Conservation (phyloP, 2,888 invertebrate species). For the Hypselothyrea guttata region DNA sequence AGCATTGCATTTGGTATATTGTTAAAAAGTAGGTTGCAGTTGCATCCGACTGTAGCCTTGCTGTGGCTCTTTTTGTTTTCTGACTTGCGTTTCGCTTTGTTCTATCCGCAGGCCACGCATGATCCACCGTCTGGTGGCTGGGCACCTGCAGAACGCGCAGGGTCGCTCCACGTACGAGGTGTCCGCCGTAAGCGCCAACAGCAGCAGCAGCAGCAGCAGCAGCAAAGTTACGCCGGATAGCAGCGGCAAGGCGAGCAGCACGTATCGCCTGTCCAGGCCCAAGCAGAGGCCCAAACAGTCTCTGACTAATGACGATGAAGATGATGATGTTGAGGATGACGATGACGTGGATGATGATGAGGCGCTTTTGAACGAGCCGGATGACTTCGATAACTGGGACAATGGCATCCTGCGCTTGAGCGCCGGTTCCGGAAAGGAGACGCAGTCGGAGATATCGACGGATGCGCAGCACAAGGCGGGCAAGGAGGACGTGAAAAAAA, state of each 20-base stretch:
- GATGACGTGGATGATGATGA: constrained; percentile 76
- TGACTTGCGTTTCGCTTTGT: constrained; percentile 2
- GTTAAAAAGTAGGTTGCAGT: too few relatives aligned
- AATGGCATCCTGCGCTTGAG: constrained; percentile 87
- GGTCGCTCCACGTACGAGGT: constrained; percentile 75
- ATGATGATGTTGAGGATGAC: constrained; percentile 28
- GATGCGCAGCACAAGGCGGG: constrained; percentile 72
- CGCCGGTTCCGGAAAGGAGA: constrained; percentile 87
- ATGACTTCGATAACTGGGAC: constrained; percentile 84
- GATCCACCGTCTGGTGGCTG: constrained; percentile 87
- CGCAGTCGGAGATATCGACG: constrained; percentile 77
- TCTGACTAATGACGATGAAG: neutral
- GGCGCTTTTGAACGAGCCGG: constrained; percentile 79
- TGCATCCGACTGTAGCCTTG: neutral
- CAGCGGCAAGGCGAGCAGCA: constrained; percentile 65
- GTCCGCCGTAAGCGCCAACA: constrained; percentile 71
- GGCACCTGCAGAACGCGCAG: constrained; percentile 84
- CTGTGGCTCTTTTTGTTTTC: neutral
- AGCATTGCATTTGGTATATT: too few relatives aligned
- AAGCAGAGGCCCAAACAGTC: neutral
- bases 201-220: constrained; percentile 48
- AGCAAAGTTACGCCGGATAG: constrained; percentile 12
- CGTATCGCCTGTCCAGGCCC: constrained; percentile 60
- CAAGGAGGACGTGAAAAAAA: constrained; percentile 90
- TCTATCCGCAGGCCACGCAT: constrained; percentile 82